These are phyloP conservation scores for Ypsolopha scabrella DNA, from an alignment of 2,888 invertebrate genomes.

Conservation along the genomic window DNA sequence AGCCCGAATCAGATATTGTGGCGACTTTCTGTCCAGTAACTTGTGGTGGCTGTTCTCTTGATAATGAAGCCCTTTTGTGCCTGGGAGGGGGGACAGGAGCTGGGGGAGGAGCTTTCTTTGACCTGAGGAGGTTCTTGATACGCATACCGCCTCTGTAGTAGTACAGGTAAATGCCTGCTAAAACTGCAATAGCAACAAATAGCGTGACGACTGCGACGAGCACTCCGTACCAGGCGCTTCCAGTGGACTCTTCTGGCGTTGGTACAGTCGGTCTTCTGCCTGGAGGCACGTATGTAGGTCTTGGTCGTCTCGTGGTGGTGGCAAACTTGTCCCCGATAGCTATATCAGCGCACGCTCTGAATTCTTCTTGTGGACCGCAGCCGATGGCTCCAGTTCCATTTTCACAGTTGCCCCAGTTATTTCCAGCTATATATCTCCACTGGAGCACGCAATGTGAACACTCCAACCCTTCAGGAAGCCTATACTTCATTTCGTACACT, in stretches of 20 bases:
- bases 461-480: slow-evolving; percentile 72
- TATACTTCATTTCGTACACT: slow-evolving; percentile 81
- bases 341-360: slow-evolving; percentile 87
- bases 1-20: slow-evolving; percentile 50
- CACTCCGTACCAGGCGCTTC: slow-evolving; percentile 66
- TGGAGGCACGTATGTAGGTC: slow-evolving; percentile 55
- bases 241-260: slow-evolving; percentile 43
- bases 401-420: slow-evolving; percentile 84
- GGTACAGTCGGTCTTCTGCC: slow-evolving; percentile 50
- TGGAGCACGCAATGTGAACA: slow-evolving; percentile 89
- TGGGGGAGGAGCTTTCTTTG: slow-evolving; percentile 34
- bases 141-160: slow-evolving; percentile 80
- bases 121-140: slow-evolving; percentile 73
- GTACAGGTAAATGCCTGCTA: slow-evolving; percentile 79
- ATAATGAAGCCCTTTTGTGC: slow-evolving; percentile 48
- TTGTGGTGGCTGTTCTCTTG: slow-evolving; percentile 48
- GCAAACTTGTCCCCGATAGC: slow-evolving; percentile 72
- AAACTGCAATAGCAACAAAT: slow-evolving; percentile 73
- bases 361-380: slow-evolving; percentile 91
- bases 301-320: slow-evolving; percentile 51
- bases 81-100: slow-evolving; percentile 58
- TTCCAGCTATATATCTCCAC: slow-evolving; percentile 90
- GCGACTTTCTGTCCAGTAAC: slow-evolving; percentile 42
- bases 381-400: slow-evolving; percentile 84
- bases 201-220: slow-evolving; percentile 75